Conservation (phyloP, 2,113 vertebrate species). For the Mirza zaza region DNA sequence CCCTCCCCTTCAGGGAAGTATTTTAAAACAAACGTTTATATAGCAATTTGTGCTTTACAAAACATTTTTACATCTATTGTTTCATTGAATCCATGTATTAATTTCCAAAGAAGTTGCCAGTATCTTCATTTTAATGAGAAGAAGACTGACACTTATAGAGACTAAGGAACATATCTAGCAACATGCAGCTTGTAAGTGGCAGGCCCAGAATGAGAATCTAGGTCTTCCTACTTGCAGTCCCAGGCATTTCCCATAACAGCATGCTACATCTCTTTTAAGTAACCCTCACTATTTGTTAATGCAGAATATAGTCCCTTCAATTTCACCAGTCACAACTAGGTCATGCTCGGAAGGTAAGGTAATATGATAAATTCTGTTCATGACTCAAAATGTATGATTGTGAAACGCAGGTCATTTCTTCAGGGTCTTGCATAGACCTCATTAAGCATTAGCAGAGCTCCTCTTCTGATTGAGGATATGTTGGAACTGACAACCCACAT, state of each 20-base stretch:
- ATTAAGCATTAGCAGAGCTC: neutral
- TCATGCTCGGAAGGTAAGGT: neutral
- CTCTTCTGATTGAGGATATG: neutral
- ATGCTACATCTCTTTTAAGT: neutral
- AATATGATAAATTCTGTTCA: neutral
- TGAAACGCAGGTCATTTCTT: neutral
- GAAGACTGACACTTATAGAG: neutral
- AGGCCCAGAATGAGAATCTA: neutral
- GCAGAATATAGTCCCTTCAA: neutral
- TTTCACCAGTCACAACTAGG: neutral
- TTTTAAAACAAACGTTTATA: neutral
- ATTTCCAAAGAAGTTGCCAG: neutral
- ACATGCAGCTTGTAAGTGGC: neutral
- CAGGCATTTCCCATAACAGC: neutral
- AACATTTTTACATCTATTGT: neutral
- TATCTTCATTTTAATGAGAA: neutral
- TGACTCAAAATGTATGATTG: neutral
- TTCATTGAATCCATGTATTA: neutral
- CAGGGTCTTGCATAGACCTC: neutral
- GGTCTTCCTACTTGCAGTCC: neutral
- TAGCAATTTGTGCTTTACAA: neutral
- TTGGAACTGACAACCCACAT: neutral
- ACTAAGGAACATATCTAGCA: neutral
- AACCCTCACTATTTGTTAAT: neutral
- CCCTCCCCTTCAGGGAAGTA: neutral